Evolutionary conservation across 2,888 invertebrate species (phyloP), one percentile per base, ranked within the genome.

Genomic region (Chloromyia formosa): DNA sequence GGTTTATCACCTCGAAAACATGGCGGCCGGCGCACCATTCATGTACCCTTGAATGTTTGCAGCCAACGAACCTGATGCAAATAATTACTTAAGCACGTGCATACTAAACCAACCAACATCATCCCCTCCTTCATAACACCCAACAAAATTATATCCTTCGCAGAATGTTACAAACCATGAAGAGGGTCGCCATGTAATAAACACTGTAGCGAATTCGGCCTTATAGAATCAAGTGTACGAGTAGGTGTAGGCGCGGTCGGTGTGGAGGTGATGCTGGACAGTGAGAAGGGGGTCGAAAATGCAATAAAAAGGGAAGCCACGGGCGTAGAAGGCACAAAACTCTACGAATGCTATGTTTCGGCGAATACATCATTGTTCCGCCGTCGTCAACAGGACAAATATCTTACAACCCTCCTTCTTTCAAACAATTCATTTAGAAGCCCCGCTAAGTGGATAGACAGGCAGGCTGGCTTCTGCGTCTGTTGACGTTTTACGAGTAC

Each of bases 61-160:
- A 60, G 49, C 54, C n/a, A 69, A 69, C 54, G 40, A 69, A 56
- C 69, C 54, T 69, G 69, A 76, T 74, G 75, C 66, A 77, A 76
- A 64, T 75, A 75, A 77, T 76, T 76, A 78, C 75, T 75, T 76
- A 74, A 74, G 75, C 78, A 77, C 78, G 77, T 77, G 75, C 77
- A 74, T 72, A 42, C 22, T 20, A 66, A 49, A 64, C 66, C 23
- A n/a, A 12, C 22, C 16, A 66, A 66, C 49, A 4, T 14, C 45
- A 45, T 66, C 42, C 27, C 27, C 7, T 66, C 66, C 45, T 66
- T 49, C 49, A 35, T 7, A n/a, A 12, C 14, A 40, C 42, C 18
- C n/a, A 64, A 64, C 45, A 2, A 20, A 64, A 64, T 64, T 64
- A 64, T 64, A 64, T 66, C 66, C 45, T 49, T 66, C 49, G 7